phyloP scores from a whole-genome alignment of 2,797 vertebrate species.

The Harpagifer antarcticus region DNA sequence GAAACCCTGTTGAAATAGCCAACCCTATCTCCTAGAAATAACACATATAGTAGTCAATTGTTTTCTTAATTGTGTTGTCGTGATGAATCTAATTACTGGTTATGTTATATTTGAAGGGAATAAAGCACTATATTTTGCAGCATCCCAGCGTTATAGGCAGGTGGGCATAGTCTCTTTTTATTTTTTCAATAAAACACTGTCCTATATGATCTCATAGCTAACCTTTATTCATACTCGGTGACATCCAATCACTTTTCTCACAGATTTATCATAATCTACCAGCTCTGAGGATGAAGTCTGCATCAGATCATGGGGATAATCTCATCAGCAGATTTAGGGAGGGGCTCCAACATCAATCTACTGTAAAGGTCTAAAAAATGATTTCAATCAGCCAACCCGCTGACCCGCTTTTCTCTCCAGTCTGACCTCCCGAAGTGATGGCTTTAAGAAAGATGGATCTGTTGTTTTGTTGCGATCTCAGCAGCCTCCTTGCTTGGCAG shows the following conservation, averaged over 20 bases:
- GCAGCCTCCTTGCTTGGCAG: constrained; percentile 6
- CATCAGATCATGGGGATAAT: constrained; percentile 41
- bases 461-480: background rate
- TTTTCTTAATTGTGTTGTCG: background rate
- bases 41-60: too few relatives aligned
- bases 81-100: background rate
- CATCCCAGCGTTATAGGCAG: background rate
- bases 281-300: constrained; percentile 16
- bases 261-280: constrained; percentile 35
- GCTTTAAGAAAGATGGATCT: background rate
- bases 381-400: constrained; percentile 12
- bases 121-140: too few relatives aligned
- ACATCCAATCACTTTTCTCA: constrained; percentile 23
- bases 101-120: background rate
- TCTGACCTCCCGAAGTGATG: background rate
- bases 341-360: constrained; percentile 2
- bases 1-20: background rate
- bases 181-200: background rate
- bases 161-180: background rate
- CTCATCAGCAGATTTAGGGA: constrained; percentile 45
- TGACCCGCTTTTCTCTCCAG: constrained; percentile 18
- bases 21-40: background rate
- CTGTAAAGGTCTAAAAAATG: constrained; percentile 24
- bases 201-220: background rate
- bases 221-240: background rate